Conservation (phyloP, 2,888 invertebrate species). For the Sialis lutaria region DNA sequence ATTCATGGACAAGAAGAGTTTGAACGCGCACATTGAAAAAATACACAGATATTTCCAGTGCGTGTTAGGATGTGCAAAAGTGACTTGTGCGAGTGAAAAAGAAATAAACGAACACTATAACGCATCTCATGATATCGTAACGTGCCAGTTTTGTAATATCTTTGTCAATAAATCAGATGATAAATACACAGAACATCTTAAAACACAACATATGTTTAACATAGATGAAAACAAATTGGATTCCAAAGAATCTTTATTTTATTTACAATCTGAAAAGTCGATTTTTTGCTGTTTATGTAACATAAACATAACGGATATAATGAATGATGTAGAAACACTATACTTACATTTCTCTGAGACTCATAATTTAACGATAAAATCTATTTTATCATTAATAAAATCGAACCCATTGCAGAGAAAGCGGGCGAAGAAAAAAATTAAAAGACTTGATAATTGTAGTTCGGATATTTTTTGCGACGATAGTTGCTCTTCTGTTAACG, state of each 20-base stretch:
- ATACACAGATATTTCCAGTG: slow-evolving; percentile 4
- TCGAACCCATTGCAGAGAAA: slow-evolving; percentile 1
- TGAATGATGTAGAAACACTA: neutral
- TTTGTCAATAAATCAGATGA: neutral
- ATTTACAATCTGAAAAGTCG: neutral
- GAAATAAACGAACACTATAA: slow-evolving; percentile 1
- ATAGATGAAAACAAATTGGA: neutral
- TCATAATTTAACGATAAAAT: slow-evolving; percentile 1
- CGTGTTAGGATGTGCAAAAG: neutral
- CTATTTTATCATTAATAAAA: slow-evolving; percentile 1
- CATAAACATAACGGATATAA: neutral
- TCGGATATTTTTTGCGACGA: neutral
- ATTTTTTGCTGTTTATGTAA: slow-evolving; percentile 1
- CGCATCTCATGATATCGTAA: slow-evolving; percentile 1
- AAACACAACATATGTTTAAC: slow-evolving; percentile 1
- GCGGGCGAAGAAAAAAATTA: neutral
- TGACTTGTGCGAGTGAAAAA: neutral
- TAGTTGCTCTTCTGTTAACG: too few relatives aligned
- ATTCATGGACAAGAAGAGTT: neutral
- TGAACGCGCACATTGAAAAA: slow-evolving; percentile 1
- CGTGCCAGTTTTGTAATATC: slow-evolving; percentile 2
- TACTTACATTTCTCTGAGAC: neutral
- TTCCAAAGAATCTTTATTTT: neutral
- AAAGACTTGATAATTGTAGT: neutral
- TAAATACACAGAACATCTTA: slow-evolving; percentile 1